Evolutionary conservation across 2,113 vertebrate species (phyloP), one percentile per base, ranked within the genome.

Genomic region (Ochotona curzoniae): DNA sequence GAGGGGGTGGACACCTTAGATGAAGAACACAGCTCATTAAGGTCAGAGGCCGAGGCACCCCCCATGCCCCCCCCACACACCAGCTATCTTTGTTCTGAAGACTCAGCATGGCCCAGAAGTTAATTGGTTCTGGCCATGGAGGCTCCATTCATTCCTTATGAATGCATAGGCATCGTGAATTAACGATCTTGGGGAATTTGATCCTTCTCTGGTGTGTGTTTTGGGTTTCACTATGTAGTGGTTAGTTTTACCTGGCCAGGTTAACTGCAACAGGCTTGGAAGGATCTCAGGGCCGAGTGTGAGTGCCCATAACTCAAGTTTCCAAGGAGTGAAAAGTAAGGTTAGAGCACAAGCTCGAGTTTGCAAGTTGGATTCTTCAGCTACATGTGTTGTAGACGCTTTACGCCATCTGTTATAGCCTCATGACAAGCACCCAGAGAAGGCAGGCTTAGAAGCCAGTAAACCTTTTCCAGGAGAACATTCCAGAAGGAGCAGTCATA

Each of bases 21-120:
- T 63, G 30, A 61, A 47, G 38, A 14, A 69, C 30, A 91, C 63
- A 32, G 38, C 93, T 96, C 95, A 96, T 96, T 96, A 96, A 86
- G 89, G 60, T 66, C 74, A 80, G 61, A 86, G 26, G 66, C 35
- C 61, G 51, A 70, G 85, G 87, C 44, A 61, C 74, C n/a, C 23
- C 30, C 44, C 75, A 3, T 44, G 4, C 38, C 38, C 38, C 38
- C 38, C 38, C 3, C 38, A 44, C 38, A 44, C 38, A 44, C 38
- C 38, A 44, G 38, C 38, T 44, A 44, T 44, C 96, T 94, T 96
- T 94, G 86, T 93, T 93, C 91, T 67, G 61, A 17, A 10, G 49
- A 57, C 49, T 89, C 21, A 6, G 69, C 49, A 6, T 8, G 12
- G 64, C 35, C 25, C 8, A 21, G 64, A 8, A 76, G 63, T 83